Percentiles rank a stretch among this genome's conserved stretches.
Conservation (phyloP, 64 coral and sea anemone species). For the Montipora cactus region DNA sequence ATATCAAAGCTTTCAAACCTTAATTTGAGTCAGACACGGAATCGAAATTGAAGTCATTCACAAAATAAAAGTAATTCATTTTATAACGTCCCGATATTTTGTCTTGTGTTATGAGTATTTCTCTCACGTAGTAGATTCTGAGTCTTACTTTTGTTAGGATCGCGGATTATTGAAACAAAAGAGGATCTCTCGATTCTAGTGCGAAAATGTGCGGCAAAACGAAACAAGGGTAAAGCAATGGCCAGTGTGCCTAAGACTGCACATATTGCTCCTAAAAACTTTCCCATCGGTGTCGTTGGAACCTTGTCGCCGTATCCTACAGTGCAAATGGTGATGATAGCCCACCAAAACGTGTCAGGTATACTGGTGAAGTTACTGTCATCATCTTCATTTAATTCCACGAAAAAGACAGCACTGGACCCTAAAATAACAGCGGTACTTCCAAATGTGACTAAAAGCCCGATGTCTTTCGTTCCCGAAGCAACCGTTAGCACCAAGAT, state of each 20-base stretch:
- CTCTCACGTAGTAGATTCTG: background rate
- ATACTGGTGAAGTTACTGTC: constrained; percentile 68
- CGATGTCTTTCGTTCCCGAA: constrained; percentile 67
- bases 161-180: background rate
- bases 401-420: constrained; percentile 69
- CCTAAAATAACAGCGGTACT: constrained; percentile 65
- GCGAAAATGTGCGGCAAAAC: constrained; percentile 82
- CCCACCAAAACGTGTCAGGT: constrained; percentile 89
- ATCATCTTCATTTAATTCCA: constrained; percentile 50
- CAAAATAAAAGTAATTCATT: background rate
- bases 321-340: constrained; percentile 85
- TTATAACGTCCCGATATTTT: background rate
- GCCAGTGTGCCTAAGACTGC: constrained; percentile 77
- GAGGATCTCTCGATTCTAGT: constrained; percentile 45
- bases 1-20: constrained; percentile 3
- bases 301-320: constrained; percentile 91
- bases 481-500: constrained; percentile 71
- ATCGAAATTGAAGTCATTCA: background rate
- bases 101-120: background rate
- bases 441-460: constrained; percentile 72
- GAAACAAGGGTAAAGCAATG: constrained; percentile 83
- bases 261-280: constrained; percentile 67
- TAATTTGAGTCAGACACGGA: too few species aligned
- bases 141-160: background rate
- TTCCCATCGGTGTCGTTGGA: constrained; percentile 57